phyloP scores from a whole-genome alignment of 1,140 invertebrate species.

The Camponotus pennsylvanicus region DNA sequence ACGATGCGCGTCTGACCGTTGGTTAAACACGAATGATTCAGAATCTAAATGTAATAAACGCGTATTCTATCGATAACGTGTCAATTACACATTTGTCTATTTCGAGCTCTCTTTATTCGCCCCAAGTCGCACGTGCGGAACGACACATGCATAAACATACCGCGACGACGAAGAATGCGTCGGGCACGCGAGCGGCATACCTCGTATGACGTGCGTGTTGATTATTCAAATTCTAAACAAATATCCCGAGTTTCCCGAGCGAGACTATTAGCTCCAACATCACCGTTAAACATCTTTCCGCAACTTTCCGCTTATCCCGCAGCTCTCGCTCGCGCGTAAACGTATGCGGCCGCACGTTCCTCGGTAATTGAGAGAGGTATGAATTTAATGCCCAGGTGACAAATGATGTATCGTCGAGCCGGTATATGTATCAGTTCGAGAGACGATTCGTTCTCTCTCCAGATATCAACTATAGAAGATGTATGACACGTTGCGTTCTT shows the following conservation, averaged over 20 bases:
- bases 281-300: conserved; percentile 32
- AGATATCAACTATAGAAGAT: conserved; percentile 69
- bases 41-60: not conserved
- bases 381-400: conserved; percentile 65
- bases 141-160: conserved; percentile 35
- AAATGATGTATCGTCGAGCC: conserved; percentile 75
- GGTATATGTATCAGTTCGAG: conserved; percentile 42
- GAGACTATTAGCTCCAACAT: conserved; percentile 39
- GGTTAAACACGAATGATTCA: conserved; percentile 24
- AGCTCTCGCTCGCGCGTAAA: not conserved
- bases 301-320: conserved; percentile 7
- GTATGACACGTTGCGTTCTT: not conserved
- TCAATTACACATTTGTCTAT: conserved; percentile 11
- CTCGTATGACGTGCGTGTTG: conserved; percentile 25
- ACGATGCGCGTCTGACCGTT: not conserved
- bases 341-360: conserved; percentile 34
- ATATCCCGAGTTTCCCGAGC: conserved; percentile 29
- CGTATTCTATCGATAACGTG: not conserved
- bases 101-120: not conserved
- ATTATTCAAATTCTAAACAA: conserved; percentile 51
- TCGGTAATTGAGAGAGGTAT: conserved; percentile 57
- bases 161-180: conserved; percentile 9
- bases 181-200: conserved; percentile 27
- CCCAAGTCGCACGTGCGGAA: conserved; percentile 21
- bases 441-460: conserved; percentile 73